These are phyloP conservation scores for Hemibagrus guttatus DNA, from an alignment of 2,797 vertebrate species.

Conservation along the genomic window DNA sequence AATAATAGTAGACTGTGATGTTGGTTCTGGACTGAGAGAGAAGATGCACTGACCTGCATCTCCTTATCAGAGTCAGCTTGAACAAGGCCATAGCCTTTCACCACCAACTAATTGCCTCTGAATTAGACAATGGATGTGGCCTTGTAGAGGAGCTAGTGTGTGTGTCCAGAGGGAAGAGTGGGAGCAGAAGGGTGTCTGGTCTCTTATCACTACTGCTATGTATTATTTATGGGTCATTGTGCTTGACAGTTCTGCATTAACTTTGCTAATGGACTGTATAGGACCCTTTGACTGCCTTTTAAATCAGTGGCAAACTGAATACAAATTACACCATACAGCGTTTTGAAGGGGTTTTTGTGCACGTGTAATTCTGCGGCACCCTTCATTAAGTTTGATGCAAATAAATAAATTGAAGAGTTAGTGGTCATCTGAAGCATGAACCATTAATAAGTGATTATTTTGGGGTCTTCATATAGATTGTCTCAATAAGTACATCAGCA, in stretches of 20 bases:
- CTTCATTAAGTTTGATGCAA: not conserved
- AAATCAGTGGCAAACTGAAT: constrained; percentile 48
- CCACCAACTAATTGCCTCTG: constrained; percentile 76
- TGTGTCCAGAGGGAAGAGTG: constrained; percentile 70
- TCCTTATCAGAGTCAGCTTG: constrained; percentile 10
- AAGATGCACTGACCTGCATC: not conserved
- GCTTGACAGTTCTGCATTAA: constrained; percentile 75
- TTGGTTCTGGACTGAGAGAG: not conserved
- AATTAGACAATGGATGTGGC: constrained; percentile 79
- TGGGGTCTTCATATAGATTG: not conserved
- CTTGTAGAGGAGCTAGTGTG: constrained; percentile 46
- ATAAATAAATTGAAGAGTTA: not conserved
- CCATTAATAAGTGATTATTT: not conserved
- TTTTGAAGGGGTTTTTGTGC: not conserved
- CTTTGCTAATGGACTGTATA: constrained; percentile 77
- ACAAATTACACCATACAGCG: constrained; percentile 26
- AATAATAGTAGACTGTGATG: not conserved
- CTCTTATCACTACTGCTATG: constrained; percentile 75
- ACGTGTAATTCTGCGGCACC: not conserved
- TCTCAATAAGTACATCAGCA: not conserved
- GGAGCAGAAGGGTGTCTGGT: constrained; percentile 72
- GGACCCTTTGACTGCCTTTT: constrained; percentile 55
- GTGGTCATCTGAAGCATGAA: not conserved
- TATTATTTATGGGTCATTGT: constrained; percentile 81
- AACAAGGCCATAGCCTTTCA: constrained; percentile 60